A percentile compares a stretch with the other conserved stretches of the same genome.
These are phyloP conservation scores for Cheilosia grossa DNA, from an alignment of 2,888 invertebrate species.

Conservation along the genomic window DNA sequence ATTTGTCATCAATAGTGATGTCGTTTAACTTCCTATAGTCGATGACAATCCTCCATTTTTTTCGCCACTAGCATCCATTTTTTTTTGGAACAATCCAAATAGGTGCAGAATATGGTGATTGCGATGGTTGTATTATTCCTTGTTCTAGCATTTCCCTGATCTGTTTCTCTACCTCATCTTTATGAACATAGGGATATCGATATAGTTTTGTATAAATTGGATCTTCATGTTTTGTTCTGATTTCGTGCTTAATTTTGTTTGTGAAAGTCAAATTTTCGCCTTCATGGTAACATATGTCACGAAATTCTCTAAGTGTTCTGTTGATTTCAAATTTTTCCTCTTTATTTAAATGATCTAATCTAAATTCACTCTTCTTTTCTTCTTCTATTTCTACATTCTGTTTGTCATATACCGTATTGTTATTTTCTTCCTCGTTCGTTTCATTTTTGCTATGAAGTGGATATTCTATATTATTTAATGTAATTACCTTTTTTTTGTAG, in stretches of 20 bases:
- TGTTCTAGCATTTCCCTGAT: conserved; percentile 14
- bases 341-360: not conserved
- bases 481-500: not conserved
- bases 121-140: too few species aligned
- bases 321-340: not conserved
- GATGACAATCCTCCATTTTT: conserved; percentile 27
- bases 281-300: too few species aligned
- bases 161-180: conserved; percentile 10
- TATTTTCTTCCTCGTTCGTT: too few species aligned
- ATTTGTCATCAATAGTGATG: conserved; percentile 71
- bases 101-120: not conserved
- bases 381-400: not conserved
- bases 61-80: conserved; percentile 7
- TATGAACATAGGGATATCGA: not conserved
- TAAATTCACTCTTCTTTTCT: not conserved
- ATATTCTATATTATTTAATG: not conserved
- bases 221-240: conserved; percentile 1
- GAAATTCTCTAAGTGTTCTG: too few species aligned
- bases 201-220: not conserved
- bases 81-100: conserved; percentile 5
- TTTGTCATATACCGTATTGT: not conserved
- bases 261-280: not conserved
- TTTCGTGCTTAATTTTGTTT: not conserved
- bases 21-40: not conserved
- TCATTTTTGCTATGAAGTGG: too few species aligned